phyloP scores from a whole-genome alignment of 2,113 vertebrate species.

The Sminthopsis crassicaudata region DNA sequence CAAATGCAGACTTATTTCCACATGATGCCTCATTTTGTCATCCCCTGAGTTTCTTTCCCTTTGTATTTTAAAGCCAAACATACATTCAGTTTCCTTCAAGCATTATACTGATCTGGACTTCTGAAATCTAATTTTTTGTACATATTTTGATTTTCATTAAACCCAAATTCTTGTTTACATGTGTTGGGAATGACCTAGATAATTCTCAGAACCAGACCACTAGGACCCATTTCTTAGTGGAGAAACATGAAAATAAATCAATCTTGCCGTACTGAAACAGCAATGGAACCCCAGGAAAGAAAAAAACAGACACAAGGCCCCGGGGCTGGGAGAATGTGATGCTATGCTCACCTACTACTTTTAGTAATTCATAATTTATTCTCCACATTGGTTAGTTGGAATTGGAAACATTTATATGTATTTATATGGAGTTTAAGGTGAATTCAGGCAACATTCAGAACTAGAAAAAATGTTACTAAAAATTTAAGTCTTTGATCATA shows the following conservation, averaged over 20 bases:
- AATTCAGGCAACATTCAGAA: background rate
- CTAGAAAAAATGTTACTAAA: background rate
- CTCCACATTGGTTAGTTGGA: background rate
- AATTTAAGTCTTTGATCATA: background rate
- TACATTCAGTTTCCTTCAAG: constrained; percentile 68
- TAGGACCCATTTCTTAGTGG: constrained; percentile 22
- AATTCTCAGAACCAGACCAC: constrained; percentile 69
- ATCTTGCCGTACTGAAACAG: background rate
- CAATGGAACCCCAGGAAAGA: constrained; percentile 33
- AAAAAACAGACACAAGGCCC: constrained; percentile 5
- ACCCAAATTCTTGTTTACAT: constrained; percentile 69
- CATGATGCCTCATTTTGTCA: constrained; percentile 44
- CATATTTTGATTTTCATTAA: constrained; percentile 77
- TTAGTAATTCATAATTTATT: background rate
- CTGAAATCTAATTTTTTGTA: constrained; percentile 73
- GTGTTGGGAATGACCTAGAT: constrained; percentile 56
- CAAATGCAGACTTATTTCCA: constrained; percentile 76
- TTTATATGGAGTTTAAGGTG: background rate
- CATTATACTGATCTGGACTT: constrained; percentile 78
- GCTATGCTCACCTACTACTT: background rate
- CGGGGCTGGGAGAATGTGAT: background rate
- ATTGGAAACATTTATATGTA: background rate
- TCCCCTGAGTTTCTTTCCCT: constrained; percentile 73
- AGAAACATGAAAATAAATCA: constrained; percentile 40
- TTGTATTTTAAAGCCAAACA: constrained; percentile 78